Conservation (phyloP, 2,113 vertebrate genomes). For the Neofelis nebulosa region DNA sequence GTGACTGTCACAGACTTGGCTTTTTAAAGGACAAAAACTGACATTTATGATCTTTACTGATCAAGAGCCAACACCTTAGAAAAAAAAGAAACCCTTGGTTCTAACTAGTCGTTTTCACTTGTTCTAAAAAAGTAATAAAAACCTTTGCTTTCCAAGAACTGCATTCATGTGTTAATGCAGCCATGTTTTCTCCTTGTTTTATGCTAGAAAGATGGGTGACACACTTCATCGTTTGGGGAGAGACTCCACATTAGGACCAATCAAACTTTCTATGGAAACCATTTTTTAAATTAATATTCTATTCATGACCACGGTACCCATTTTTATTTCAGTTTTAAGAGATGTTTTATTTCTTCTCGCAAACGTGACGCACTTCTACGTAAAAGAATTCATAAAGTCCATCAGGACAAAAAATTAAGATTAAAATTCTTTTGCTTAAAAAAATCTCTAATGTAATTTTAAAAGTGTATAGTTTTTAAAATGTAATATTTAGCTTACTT, state of each 20-base stretch:
- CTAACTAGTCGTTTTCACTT: not conserved
- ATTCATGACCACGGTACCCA: not conserved
- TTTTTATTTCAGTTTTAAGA: not conserved
- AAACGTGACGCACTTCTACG: not conserved
- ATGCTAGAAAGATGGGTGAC: not conserved
- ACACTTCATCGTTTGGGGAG: not conserved
- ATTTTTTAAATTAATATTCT: not conserved
- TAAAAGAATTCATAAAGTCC: not conserved
- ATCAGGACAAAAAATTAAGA: not conserved
- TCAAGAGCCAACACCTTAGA: not conserved
- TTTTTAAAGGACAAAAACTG: not conserved
- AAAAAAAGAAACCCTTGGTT: not conserved
- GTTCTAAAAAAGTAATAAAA: not conserved
- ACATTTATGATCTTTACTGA: not conserved
- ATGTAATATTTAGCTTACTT: not conserved
- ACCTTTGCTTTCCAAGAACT: not conserved
- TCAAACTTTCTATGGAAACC: not conserved
- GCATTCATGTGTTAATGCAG: not conserved
- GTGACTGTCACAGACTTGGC: not conserved
- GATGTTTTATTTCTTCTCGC: not conserved
- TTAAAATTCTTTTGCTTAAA: conserved; percentile 22
- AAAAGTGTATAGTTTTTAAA: not conserved
- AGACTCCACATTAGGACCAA: not conserved
- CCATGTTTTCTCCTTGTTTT: not conserved
- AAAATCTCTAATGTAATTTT: not conserved